These are phyloP conservation scores for Nilaparvata lugens DNA, from an alignment of 1,140 invertebrate genomes.

Conservation along the genomic window DNA sequence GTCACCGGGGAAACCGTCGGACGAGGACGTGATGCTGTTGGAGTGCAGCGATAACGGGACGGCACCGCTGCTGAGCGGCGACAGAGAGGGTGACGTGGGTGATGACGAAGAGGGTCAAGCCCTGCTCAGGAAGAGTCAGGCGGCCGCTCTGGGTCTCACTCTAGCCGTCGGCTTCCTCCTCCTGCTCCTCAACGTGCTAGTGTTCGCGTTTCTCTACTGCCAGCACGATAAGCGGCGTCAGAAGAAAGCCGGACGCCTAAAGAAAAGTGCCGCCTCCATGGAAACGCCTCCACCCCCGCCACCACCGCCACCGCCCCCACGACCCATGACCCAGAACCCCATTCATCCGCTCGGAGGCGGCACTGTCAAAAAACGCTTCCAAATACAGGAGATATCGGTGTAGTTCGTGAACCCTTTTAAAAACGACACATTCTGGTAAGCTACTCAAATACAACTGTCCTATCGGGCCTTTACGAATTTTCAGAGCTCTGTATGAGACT, in stretches of 20 bases:
- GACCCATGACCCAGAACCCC: neutral
- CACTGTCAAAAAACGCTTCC: neutral
- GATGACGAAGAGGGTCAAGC: neutral
- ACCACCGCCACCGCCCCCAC: neutral
- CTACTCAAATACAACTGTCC: no score
- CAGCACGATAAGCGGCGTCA: neutral
- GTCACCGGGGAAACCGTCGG: neutral
- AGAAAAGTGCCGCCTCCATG: neutral
- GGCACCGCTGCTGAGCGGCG: neutral
- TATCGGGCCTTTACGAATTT: no score
- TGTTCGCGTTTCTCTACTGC: neutral
- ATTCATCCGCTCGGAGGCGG: neutral
- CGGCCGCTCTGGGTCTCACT: neutral
- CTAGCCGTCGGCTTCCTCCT: neutral
- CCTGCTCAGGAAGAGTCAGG: neutral
- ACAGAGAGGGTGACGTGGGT: neutral
- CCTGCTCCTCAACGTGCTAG: neutral
- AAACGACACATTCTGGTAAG: no score
- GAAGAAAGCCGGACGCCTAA: neutral
- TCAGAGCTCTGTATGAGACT: no score
- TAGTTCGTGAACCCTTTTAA: neutral
- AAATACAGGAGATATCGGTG: neutral
- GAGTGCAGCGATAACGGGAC: neutral
- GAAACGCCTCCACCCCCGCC: neutral
- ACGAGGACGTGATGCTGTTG: neutral